phyloP scores from a whole-genome alignment of 2,113 vertebrate genomes.

The Polypterus senegalus region DNA sequence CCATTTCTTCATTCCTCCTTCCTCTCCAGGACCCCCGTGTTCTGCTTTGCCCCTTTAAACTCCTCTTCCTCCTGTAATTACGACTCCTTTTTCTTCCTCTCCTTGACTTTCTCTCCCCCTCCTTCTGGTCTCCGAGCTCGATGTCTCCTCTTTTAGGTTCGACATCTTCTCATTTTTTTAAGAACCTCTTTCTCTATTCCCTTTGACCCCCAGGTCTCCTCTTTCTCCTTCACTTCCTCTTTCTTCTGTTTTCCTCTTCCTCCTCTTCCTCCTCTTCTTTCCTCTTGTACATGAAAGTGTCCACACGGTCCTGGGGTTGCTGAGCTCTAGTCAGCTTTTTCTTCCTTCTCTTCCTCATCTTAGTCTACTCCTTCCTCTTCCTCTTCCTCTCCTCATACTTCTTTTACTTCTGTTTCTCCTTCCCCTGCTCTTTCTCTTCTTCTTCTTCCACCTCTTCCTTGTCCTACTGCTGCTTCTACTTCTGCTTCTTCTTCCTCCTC shows the following conservation, averaged over 20 bases:
- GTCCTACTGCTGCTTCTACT: neutral
- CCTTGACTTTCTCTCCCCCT: slow-evolving; percentile 2
- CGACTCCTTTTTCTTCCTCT: slow-evolving; percentile 12
- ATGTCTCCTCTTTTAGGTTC: too few species aligned
- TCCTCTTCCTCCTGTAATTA: slow-evolving; percentile 24
- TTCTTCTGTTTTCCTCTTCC: slow-evolving; percentile 11
- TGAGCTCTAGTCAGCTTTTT: neutral
- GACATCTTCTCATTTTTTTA: too few species aligned
- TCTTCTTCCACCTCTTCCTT: too few species aligned
- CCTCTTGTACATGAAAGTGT: slow-evolving; percentile 24
- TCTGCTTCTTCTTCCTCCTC: slow-evolving; percentile 1
- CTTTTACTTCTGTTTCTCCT: too few species aligned
- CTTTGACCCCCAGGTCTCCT: slow-evolving; percentile 20
- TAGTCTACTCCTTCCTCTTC: neutral
- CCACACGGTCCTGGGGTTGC: slow-evolving; percentile 3
- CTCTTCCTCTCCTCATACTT: neutral
- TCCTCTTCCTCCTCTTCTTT: slow-evolving; percentile 11
- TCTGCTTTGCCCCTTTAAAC: slow-evolving; percentile 7
- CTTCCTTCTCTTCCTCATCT: neutral
- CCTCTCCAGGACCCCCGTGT: slow-evolving; percentile 12
- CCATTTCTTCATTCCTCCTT: neutral
- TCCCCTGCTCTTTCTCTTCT: too few species aligned
- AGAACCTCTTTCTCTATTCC: slow-evolving; percentile 4
- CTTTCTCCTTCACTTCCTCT: slow-evolving; percentile 10
- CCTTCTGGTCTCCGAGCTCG: neutral